These are phyloP conservation scores for Cebidichthys violaceus DNA, from an alignment of 2,113 vertebrate species.

Conservation along the genomic window DNA sequence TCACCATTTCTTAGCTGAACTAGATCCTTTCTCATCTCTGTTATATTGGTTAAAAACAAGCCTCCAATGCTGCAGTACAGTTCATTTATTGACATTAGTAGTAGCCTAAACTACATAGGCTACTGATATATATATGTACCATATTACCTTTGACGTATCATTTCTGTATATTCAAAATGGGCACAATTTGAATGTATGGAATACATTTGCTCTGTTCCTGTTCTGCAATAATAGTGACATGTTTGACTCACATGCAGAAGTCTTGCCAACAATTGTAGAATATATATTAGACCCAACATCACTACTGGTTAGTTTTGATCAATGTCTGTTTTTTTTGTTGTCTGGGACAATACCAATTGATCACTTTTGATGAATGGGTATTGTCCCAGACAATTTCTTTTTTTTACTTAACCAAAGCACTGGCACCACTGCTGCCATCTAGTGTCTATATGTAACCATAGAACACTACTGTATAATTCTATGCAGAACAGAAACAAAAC, in stretches of 20 bases:
- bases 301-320: background rate
- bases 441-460: slow-evolving; percentile 37
- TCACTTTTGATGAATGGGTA: background rate
- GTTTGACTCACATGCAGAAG: background rate
- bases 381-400: slow-evolving; percentile 1
- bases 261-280: background rate
- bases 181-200: background rate
- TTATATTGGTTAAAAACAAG: background rate
- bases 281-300: background rate
- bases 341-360: no score
- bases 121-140: background rate
- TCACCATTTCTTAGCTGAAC: background rate
- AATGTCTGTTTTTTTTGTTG: no score
- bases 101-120: background rate
- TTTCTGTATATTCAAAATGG: background rate
- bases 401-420: background rate
- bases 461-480: background rate
- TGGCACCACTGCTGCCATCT: slow-evolving; percentile 66
- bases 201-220: background rate
- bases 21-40: background rate
- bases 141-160: background rate
- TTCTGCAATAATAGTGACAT: background rate
- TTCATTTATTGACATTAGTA: background rate
- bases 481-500: background rate
- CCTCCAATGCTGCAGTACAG: background rate